Evolutionary conservation across 2,113 vertebrate genomes (phyloP).

Genomic region (Camelus bactrianus): DNA sequence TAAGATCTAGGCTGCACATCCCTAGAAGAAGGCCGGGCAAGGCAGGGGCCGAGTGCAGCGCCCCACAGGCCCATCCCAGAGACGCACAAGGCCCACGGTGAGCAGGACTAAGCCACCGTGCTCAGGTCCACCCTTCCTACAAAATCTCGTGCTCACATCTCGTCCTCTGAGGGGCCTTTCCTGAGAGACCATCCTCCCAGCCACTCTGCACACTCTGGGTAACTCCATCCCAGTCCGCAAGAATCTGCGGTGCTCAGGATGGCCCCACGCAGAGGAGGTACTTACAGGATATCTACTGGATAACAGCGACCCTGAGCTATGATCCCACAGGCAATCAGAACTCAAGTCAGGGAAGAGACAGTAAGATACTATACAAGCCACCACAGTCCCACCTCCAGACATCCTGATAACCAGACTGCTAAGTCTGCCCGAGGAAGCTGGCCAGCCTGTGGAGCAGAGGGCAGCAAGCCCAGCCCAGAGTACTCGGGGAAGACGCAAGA

Average conservation of each 20-base stretch:
- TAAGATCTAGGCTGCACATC: not conserved
- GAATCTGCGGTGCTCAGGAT: not conserved
- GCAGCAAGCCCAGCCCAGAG: not conserved
- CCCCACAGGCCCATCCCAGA: too few species aligned
- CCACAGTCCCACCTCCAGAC: not conserved
- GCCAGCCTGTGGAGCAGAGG: not conserved
- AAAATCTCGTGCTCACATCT: not conserved
- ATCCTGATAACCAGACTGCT: not conserved
- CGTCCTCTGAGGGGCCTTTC: not conserved
- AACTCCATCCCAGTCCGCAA: not conserved
- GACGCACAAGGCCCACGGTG: too few species aligned
- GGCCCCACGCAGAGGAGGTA: not conserved
- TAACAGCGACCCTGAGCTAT: not conserved
- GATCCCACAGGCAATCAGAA: not conserved
- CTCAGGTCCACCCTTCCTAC: not conserved
- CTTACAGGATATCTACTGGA: not conserved
- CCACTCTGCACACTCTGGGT: not conserved
- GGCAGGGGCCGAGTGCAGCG: not conserved
- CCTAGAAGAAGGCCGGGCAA: not conserved
- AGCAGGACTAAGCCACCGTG: too few species aligned
- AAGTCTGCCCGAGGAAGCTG: not conserved
- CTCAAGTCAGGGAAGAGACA: not conserved
- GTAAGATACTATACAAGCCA: not conserved
- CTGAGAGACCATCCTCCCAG: not conserved
- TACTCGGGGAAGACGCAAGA: not conserved